These are phyloP conservation scores for Protonemura montana DNA, from an alignment of 2,888 invertebrate genomes.

Conservation along the genomic window DNA sequence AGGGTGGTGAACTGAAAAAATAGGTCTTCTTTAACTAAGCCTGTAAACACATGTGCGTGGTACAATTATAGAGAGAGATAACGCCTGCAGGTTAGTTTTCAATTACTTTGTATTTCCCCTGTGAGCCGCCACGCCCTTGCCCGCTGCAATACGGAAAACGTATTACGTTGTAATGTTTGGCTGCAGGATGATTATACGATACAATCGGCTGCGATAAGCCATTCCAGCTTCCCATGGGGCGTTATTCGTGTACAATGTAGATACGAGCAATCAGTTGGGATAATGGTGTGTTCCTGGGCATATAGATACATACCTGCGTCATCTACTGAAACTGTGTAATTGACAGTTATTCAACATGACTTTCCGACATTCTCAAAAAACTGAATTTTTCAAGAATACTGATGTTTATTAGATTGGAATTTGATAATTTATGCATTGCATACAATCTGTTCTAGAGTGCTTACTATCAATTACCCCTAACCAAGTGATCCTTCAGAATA, in stretches of 20 bases:
- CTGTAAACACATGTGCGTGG: background rate
- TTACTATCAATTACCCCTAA: too few relatives aligned
- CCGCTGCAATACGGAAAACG: background rate
- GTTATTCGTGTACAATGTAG: background rate
- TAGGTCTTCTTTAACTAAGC: background rate
- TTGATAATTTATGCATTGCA: too few relatives aligned
- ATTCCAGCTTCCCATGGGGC: background rate
- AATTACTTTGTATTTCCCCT: background rate
- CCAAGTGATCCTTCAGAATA: too few relatives aligned
- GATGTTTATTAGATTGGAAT: too few relatives aligned
- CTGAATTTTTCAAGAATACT: too few relatives aligned
- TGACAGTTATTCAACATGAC: too few relatives aligned
- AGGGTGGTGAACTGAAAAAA: too few relatives aligned
- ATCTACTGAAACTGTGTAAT: too few relatives aligned
- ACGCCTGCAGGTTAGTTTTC: background rate
- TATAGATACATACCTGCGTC: too few relatives aligned
- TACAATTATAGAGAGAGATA: background rate
- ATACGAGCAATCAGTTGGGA: background rate
- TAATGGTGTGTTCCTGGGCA: too few relatives aligned
- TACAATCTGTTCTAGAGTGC: too few relatives aligned
- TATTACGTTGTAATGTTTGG: slow-evolving; percentile 4
- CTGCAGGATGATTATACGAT: background rate
- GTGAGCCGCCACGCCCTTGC: background rate
- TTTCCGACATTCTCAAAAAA: too few relatives aligned
- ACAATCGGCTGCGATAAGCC: background rate